These are phyloP conservation scores for Poeciliopsis infans DNA, from an alignment of 2,797 vertebrate genomes.

Conservation along the genomic window DNA sequence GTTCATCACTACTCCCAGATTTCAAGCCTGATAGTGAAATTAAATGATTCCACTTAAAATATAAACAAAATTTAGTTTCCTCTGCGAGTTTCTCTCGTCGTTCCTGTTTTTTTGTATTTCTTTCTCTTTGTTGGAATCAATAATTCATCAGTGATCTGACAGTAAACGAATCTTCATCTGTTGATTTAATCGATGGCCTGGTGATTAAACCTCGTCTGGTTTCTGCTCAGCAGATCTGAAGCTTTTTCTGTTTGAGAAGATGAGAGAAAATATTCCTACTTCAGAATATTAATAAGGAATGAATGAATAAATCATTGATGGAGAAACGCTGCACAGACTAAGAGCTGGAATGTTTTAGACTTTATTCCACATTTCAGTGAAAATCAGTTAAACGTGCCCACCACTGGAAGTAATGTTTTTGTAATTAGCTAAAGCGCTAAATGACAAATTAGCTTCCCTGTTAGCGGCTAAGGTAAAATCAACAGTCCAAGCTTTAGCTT, in stretches of 20 bases:
- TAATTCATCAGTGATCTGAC: not conserved
- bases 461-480: no score
- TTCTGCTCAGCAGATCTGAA: conserved; percentile 2
- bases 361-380: no score
- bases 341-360: no score
- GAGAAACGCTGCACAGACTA: not conserved
- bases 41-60: no score
- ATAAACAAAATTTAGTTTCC: no score
- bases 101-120: no score
- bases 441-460: not conserved
- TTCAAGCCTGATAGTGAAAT: no score
- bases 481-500: not conserved
- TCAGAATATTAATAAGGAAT: not conserved
- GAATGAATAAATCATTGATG: not conserved
- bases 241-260: not conserved
- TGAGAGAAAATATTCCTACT: not conserved
- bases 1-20: no score
- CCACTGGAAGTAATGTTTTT: not conserved
- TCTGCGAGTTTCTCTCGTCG: no score
- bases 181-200: not conserved
- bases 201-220: not conserved
- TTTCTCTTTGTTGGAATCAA: not conserved
- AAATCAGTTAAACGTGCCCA: no score
- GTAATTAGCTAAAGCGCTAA: not conserved
- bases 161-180: not conserved